Evolutionary conservation across 2,113 vertebrate species (phyloP).

Genomic region (Burhinus bistriatus): DNA sequence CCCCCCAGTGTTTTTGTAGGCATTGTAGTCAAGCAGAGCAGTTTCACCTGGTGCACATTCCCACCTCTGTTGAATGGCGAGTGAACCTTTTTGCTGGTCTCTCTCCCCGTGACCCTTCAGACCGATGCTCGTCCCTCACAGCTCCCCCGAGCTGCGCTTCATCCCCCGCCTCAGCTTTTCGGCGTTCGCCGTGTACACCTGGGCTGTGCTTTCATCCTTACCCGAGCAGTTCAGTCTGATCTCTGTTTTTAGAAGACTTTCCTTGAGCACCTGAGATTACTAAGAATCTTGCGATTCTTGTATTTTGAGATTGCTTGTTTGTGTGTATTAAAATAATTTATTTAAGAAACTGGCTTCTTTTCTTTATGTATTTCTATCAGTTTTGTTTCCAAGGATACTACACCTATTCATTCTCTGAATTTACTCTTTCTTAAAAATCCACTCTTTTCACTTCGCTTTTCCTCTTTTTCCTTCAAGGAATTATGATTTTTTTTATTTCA

Average conservation of each 20-base stretch:
- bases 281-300: neutral
- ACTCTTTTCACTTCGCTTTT: neutral
- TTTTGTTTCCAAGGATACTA: neutral
- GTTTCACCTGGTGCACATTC: neutral
- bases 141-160: neutral
- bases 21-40: neutral
- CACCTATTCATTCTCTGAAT: neutral
- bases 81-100: neutral
- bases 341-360: neutral
- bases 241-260: neutral
- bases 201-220: neutral
- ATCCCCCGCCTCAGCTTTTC: neutral
- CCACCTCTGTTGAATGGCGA: neutral
- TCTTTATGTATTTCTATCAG: neutral
- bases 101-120: neutral
- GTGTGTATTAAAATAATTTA: neutral
- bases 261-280: too few relatives aligned
- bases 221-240: neutral
- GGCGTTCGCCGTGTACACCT: too few relatives aligned
- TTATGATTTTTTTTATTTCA: neutral
- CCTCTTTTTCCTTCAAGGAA: neutral
- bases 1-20: neutral
- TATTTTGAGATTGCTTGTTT: neutral
- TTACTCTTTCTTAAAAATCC: neutral
- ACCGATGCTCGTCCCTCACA: accelerated